These are phyloP conservation scores for Orchestes rusci DNA, from an alignment of 2,888 invertebrate genomes.

Conservation along the genomic window DNA sequence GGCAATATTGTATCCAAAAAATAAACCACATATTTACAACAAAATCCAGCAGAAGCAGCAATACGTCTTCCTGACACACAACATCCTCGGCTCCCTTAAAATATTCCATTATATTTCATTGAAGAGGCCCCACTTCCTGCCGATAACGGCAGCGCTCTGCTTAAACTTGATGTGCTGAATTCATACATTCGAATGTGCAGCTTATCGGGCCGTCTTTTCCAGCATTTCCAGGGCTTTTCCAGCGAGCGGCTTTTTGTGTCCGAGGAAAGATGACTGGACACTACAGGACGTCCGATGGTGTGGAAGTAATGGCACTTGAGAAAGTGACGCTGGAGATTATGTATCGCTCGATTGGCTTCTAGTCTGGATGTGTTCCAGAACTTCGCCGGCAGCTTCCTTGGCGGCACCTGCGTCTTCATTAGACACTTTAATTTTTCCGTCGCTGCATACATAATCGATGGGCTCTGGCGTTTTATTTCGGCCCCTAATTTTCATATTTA, in stretches of 20 bases:
- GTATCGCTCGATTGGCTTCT: too few relatives aligned
- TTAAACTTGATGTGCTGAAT: conserved; percentile 63
- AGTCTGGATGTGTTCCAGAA: neutral
- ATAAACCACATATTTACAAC: too few relatives aligned
- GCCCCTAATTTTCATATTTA: conserved; percentile 48
- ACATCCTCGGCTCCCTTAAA: conserved; percentile 18
- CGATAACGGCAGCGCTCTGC: conserved; percentile 33
- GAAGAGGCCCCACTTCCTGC: conserved; percentile 19
- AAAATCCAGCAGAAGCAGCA: too few relatives aligned
- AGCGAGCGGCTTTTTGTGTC: conserved; percentile 3
- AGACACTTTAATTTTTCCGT: conserved; percentile 25
- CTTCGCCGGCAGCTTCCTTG: conserved; percentile 5
- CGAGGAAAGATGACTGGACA: conserved; percentile 20
- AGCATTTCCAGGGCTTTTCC: conserved; percentile 18
- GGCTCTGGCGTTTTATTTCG: conserved; percentile 39
- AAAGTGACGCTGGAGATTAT: too few relatives aligned
- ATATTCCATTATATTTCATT: conserved; percentile 24
- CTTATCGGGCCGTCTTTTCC: conserved; percentile 41
- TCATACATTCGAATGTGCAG: conserved; percentile 59
- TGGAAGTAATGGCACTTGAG: conserved; percentile 21
- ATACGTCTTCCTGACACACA: too few relatives aligned
- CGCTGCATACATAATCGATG: conserved; percentile 42
- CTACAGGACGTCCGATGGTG: conserved; percentile 9
- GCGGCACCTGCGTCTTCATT: conserved; percentile 25
- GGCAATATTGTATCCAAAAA: too few relatives aligned